A percentile compares a stretch with the other conserved stretches of the same genome.
Conservation (phyloP, 1,140 invertebrate species). For the Bactericera cockerelli region DNA sequence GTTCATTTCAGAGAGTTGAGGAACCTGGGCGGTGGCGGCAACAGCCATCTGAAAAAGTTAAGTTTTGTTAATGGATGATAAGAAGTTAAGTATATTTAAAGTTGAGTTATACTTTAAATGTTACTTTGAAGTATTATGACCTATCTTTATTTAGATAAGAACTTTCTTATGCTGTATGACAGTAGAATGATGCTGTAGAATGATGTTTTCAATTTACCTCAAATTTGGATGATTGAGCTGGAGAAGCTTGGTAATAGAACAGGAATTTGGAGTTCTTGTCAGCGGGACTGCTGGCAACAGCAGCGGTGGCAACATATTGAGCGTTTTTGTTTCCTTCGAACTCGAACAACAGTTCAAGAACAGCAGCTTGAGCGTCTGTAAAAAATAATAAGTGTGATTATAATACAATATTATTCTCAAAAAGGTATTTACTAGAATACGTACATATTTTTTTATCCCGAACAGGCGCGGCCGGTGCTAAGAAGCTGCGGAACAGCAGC, state of each 20-base stretch:
- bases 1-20: constrained; percentile 32
- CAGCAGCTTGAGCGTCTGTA: constrained; percentile 29
- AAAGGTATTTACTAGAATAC: too few species aligned
- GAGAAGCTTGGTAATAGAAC: constrained; percentile 28
- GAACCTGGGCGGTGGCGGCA: constrained; percentile 28
- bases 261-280: constrained; percentile 34
- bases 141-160: too few species aligned
- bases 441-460: not conserved
- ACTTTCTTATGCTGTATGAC: too few species aligned
- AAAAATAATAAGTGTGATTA: too few species aligned
- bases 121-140: constrained; percentile 21
- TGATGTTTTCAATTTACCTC: too few species aligned
- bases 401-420: too few species aligned
- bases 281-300: constrained; percentile 33
- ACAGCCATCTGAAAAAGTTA: constrained; percentile 29
- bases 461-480: too few species aligned
- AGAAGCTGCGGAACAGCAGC: too few species aligned
- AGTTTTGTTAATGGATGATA: too few species aligned
- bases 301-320: constrained; percentile 33
- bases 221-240: constrained; percentile 13
- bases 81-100: not conserved
- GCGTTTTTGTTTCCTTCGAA: constrained; percentile 33
- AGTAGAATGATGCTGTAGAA: too few species aligned
- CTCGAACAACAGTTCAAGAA: constrained; percentile 34
- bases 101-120: not conserved